Evolutionary conservation across 2,797 vertebrate species (phyloP), one percentile per base, ranked within the genome.

Genomic region (Neoniphon sammara): DNA sequence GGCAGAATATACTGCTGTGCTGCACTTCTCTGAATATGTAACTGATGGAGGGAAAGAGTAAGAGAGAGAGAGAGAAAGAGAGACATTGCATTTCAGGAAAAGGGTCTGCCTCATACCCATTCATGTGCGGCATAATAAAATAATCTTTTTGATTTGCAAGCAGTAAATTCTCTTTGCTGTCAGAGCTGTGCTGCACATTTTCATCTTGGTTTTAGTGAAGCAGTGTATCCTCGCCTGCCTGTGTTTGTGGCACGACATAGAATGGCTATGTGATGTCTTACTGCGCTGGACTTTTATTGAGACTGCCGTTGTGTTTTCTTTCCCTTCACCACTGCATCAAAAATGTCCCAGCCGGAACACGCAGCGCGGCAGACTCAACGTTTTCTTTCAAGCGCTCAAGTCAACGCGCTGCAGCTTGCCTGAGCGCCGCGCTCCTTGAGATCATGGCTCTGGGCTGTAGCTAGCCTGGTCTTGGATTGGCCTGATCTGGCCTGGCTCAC

Each of bases 71-170:
- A 42, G 64, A 44, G 56, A 54, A 67, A 47, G 70, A 72, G 60
- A 67, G 23, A 44, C 21, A 53, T 47, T 62, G 56, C 66, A 69
- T 49, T 68, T 53, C 56, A 66, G 59, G 55, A 44, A 64, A 65
- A 44, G 59, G 78, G 50, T 34, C 20, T 30, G 64, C 56, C 54
- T 80, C 71, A 62, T 84, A 81, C 31, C 58, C 73, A 88, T 85
- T 90, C 78, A 88, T 85, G 81, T 83, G 71, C 81, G 31, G 77
- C 66, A 80, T 79, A 83, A 85, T 88, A 86, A 87, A 90, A 85
- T 85, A 83, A 89, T 90, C 70, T 83, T 85, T 91, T 84, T 88
- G 85, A 91, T 91, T 83, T 81, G 85, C 75, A 82, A 76, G 80
- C 84, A 67, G 77, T 76, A 83, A 86, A 90, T 85, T 86, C 70